A percentile compares a stretch with the other conserved stretches of the same genome.
Evolutionary conservation across 2,797 vertebrate genomes (phyloP).

Genomic region (Phoxinus dragarum): DNA sequence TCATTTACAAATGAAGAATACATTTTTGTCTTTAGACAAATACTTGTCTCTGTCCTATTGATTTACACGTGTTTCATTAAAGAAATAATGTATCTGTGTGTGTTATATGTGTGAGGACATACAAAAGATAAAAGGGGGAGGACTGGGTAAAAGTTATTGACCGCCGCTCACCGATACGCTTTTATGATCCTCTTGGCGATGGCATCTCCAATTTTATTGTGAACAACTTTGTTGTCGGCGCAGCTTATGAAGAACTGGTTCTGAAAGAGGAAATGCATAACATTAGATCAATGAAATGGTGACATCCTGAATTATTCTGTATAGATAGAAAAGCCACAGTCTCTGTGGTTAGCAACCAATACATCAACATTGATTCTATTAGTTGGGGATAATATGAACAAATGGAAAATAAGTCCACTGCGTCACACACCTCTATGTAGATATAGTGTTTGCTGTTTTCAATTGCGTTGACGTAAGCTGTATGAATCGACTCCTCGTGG

Average conservation of each 20-base stretch:
- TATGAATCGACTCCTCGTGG: slow-evolving; percentile 95
- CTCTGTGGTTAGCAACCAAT: neutral
- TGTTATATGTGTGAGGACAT: neutral
- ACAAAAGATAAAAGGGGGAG: neutral
- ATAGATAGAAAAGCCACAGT: neutral
- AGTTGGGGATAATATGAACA: neutral
- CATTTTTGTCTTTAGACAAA: neutral
- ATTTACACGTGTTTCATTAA: slow-evolving; percentile 5
- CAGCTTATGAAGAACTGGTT: slow-evolving; percentile 99
- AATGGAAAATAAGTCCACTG: neutral
- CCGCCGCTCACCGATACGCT: slow-evolving; percentile 84
- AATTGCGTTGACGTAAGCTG: slow-evolving; percentile 85
- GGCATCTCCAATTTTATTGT: slow-evolving; percentile 91
- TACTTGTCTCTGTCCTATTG: neutral
- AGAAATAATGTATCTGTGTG: neutral
- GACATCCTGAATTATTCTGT: neutral
- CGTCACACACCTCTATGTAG: slow-evolving; percentile 88
- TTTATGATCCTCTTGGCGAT: slow-evolving; percentile 90
- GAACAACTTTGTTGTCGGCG: slow-evolving; percentile 89
- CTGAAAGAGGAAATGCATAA: slow-evolving; percentile 67
- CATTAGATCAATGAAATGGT: neutral
- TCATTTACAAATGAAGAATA: neutral
- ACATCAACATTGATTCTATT: neutral
- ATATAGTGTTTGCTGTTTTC: slow-evolving; percentile 91
- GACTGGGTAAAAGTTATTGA: slow-evolving; percentile 4